Percentiles rank a stretch among this genome's conserved stretches.
Evolutionary conservation across 2,888 invertebrate species (phyloP).

Genomic region (Copidosoma aretas): DNA sequence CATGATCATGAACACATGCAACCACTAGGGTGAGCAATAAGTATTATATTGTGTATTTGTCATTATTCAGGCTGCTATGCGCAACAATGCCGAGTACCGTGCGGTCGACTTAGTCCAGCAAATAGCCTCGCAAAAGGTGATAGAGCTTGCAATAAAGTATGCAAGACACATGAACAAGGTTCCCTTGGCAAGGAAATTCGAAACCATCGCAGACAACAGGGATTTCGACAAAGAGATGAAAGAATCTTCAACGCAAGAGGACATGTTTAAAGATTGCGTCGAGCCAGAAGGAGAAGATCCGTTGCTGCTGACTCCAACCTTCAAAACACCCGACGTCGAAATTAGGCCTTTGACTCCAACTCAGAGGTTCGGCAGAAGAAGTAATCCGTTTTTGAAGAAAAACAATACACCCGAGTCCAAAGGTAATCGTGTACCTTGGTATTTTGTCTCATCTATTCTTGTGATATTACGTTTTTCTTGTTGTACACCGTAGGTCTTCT

Average conservation of each 20-base stretch:
- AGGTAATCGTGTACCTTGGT: slow-evolving; percentile 38
- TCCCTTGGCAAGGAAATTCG: slow-evolving; percentile 79
- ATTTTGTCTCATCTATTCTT: no score
- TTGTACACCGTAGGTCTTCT: slow-evolving; percentile 26
- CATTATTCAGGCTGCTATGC: background rate
- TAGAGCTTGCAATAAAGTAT: slow-evolving; percentile 88
- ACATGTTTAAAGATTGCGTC: slow-evolving; percentile 45
- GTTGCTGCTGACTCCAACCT: slow-evolving; percentile 44
- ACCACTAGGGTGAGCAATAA: no score
- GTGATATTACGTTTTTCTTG: no score
- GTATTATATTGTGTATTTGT: no score
- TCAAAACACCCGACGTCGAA: slow-evolving; percentile 50
- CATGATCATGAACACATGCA: no score
- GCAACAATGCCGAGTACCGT: slow-evolving; percentile 80
- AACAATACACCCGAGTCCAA: slow-evolving; percentile 38
- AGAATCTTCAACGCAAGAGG: slow-evolving; percentile 44
- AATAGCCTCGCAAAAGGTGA: slow-evolving; percentile 76
- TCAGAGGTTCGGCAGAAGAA: slow-evolving; percentile 45
- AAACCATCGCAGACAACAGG: slow-evolving; percentile 54
- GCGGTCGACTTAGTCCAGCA: slow-evolving; percentile 87
- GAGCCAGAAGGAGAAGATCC: slow-evolving; percentile 44
- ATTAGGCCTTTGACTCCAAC: slow-evolving; percentile 53
- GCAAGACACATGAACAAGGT: slow-evolving; percentile 79
- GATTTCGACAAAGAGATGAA: slow-evolving; percentile 53
- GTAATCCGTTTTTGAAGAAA: slow-evolving; percentile 64